These are phyloP conservation scores for Agraylea sexmaculata DNA, from an alignment of 1,140 invertebrate genomes.

Conservation along the genomic window DNA sequence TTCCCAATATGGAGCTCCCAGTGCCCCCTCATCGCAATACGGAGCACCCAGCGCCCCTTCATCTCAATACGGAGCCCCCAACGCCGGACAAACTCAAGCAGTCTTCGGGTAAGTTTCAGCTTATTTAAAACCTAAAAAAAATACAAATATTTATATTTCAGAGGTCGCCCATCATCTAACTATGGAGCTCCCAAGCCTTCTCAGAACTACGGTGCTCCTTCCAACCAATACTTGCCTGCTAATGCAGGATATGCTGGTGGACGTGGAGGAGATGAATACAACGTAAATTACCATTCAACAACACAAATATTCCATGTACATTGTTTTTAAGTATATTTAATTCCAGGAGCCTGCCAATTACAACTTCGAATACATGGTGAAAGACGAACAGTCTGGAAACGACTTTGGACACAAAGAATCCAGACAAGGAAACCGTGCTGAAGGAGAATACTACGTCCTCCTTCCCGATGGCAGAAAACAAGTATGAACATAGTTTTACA, in stretches of 20 bases:
- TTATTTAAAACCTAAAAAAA: neutral
- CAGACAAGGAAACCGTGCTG: conserved; percentile 51
- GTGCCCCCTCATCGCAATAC: conserved; percentile 13
- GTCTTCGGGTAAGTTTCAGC: conserved; percentile 3
- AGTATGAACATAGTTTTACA: conserved; percentile 27
- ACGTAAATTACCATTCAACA: conserved; percentile 21
- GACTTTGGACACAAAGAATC: conserved; percentile 62
- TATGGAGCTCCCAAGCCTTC: conserved; percentile 10
- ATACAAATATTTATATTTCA: conserved; percentile 2
- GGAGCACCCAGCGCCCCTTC: conserved; percentile 9
- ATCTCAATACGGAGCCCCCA: conserved; percentile 11
- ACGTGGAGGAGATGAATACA: conserved; percentile 24
- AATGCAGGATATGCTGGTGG: conserved; percentile 18
- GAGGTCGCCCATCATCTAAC: conserved; percentile 8
- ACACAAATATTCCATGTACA: neutral
- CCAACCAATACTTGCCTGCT: conserved; percentile 28
- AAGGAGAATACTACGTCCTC: conserved; percentile 59
- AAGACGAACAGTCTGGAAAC: conserved; percentile 54
- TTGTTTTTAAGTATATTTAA: neutral
- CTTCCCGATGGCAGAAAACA: conserved; percentile 66
- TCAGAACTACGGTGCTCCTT: conserved; percentile 22
- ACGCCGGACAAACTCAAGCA: conserved; percentile 15
- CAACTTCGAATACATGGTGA: conserved; percentile 60
- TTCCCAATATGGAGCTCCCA: conserved; percentile 15
- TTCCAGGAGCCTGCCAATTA: conserved; percentile 53